These are phyloP conservation scores for Actinostola sp. DNA, from an alignment of 92 coral and sea anemone species.

Conservation along the genomic window DNA sequence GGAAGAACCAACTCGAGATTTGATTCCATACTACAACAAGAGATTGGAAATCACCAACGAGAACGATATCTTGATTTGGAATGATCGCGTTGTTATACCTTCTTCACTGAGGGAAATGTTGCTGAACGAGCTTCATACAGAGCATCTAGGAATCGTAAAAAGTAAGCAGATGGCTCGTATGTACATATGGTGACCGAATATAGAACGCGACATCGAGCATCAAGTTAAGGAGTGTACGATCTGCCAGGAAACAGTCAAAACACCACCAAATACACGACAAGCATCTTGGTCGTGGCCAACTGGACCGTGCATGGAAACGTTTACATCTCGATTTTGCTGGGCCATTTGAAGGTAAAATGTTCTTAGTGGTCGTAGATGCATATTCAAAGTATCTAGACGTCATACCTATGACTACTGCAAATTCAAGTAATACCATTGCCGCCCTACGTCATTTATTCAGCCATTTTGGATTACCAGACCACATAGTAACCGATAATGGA, in stretches of 20 bases:
- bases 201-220: constrained; percentile 27
- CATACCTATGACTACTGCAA: constrained; percentile 32
- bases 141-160: constrained; percentile 33
- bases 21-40: constrained; percentile 22
- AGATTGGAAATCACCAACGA: constrained; percentile 32
- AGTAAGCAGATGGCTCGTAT: constrained; percentile 30
- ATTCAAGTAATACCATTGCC: constrained; percentile 41
- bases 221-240: constrained; percentile 19
- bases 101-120: constrained; percentile 1
- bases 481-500: constrained; percentile 43
- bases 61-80: constrained; percentile 33
- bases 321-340: constrained; percentile 51
- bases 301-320: constrained; percentile 54
- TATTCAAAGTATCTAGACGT: constrained; percentile 42
- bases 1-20: constrained; percentile 19
- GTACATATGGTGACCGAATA: constrained; percentile 26
- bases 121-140: constrained; percentile 14
- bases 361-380: constrained; percentile 46
- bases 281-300: constrained; percentile 42
- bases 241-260: constrained; percentile 35
- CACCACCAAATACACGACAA: constrained; percentile 16
- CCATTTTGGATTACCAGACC: constrained; percentile 46
- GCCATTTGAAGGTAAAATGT: constrained; percentile 30
- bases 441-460: constrained; percentile 33
- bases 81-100: constrained; percentile 27